Percentiles rank a stretch among this genome's conserved stretches.
phyloP scores from a whole-genome alignment of 2,797 vertebrate genomes.

The Phylloscopus collybita region DNA sequence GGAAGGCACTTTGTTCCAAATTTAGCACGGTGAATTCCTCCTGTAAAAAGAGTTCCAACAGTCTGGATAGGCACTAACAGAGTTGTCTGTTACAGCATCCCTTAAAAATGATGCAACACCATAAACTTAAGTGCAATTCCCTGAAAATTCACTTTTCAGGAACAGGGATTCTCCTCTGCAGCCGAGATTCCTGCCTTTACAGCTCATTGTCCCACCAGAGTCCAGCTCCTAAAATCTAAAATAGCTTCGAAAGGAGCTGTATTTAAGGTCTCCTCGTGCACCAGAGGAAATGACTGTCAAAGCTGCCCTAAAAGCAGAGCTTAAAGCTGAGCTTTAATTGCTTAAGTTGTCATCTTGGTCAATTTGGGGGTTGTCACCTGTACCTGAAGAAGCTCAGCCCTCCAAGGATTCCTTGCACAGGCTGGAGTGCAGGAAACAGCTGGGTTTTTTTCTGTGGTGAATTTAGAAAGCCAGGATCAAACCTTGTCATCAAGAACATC shows the following conservation, averaged over 20 bases:
- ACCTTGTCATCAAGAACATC: background rate
- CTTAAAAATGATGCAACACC: background rate
- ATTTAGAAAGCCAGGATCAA: background rate
- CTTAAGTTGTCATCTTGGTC: accelerated
- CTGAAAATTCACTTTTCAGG: background rate
- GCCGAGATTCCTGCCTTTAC: background rate
- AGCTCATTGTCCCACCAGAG: background rate
- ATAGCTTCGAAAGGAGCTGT: background rate
- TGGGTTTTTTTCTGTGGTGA: background rate
- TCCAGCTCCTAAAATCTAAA: background rate
- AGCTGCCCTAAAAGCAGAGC: background rate
- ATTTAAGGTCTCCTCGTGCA: background rate
- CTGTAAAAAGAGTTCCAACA: background rate
- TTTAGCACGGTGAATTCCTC: background rate
- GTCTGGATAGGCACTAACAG: background rate
- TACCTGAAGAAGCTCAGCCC: background rate
- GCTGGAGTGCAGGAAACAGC: background rate
- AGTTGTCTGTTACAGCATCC: background rate
- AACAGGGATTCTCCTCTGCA: background rate
- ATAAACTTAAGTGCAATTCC: background rate
- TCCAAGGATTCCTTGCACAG: background rate
- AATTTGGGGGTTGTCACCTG: accelerated
- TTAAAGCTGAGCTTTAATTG: background rate
- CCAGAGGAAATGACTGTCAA: background rate
- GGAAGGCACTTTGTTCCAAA: background rate